These are phyloP conservation scores for Danionella dracula DNA, from an alignment of 2,797 vertebrate genomes.

Conservation along the genomic window DNA sequence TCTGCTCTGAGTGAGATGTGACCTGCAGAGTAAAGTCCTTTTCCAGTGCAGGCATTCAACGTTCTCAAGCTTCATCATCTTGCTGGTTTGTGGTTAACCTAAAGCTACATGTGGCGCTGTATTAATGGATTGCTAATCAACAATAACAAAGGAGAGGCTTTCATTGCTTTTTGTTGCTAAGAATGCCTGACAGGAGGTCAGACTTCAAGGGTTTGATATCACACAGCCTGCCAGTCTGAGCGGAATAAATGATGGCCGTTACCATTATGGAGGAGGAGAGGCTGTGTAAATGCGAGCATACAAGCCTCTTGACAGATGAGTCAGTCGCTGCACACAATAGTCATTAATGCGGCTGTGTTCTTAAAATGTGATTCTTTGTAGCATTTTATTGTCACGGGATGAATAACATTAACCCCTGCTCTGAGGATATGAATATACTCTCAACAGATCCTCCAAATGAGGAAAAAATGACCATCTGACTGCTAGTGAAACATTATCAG, in stretches of 20 bases:
- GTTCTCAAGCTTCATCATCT: slow-evolving; percentile 37
- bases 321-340: slow-evolving; percentile 42
- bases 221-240: slow-evolving; percentile 41
- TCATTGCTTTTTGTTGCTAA: slow-evolving; percentile 37
- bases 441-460: slow-evolving; percentile 34
- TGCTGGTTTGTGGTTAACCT: slow-evolving; percentile 30
- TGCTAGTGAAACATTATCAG: slow-evolving; percentile 16
- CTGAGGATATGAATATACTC: slow-evolving; percentile 36
- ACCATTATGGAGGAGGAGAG: slow-evolving; percentile 46
- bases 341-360: slow-evolving; percentile 45
- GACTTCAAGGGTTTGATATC: slow-evolving; percentile 48
- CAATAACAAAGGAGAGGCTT: slow-evolving; percentile 42
- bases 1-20: slow-evolving; percentile 29
- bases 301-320: slow-evolving; percentile 48
- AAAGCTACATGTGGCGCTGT: slow-evolving; percentile 29
- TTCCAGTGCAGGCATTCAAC: too few species aligned
- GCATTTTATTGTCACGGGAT: slow-evolving; percentile 34
- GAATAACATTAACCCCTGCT: slow-evolving; percentile 45
- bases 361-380: slow-evolving; percentile 40
- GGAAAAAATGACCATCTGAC: slow-evolving; percentile 43
- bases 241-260: slow-evolving; percentile 48
- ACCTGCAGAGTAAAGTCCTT: slow-evolving; percentile 4
- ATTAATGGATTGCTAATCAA: slow-evolving; percentile 51
- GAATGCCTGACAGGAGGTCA: slow-evolving; percentile 52
- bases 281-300: slow-evolving; percentile 46